Conservation (phyloP, 2,113 vertebrate genomes). For the Rhombomys opimus region DNA sequence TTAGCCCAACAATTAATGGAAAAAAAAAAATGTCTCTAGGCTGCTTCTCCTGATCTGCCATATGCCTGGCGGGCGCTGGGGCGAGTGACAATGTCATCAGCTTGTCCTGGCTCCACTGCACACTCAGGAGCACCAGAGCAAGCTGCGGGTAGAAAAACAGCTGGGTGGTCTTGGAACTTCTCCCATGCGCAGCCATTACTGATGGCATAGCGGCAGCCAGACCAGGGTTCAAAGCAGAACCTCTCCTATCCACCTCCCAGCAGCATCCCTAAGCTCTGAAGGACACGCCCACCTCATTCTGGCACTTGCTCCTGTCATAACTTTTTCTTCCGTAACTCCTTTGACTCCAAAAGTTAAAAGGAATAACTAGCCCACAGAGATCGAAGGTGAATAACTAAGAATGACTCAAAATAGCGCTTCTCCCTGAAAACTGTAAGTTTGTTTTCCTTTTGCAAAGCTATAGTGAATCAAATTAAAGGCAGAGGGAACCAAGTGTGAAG, state of each 20-base stretch:
- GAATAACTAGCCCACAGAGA: background rate
- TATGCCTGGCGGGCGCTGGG: fast-evolving
- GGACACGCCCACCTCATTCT: background rate
- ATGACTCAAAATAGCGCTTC: background rate
- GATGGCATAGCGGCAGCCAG: fast-evolving
- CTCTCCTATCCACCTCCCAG: background rate
- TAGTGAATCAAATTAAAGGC: background rate
- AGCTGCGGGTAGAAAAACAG: background rate
- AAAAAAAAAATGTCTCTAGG: background rate
- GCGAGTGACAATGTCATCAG: fast-evolving
- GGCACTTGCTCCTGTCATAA: background rate
- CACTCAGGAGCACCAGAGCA: background rate
- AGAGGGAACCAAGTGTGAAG: background rate
- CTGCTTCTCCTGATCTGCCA: background rate
- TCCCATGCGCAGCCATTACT: too few relatives aligned
- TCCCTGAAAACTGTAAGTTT: background rate
- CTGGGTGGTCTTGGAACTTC: background rate
- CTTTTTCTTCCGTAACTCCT: background rate
- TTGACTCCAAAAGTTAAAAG: background rate
- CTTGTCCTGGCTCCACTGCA: background rate
- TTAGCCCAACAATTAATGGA: background rate
- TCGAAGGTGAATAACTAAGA: background rate
- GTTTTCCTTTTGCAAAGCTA: background rate
- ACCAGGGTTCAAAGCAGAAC: background rate
- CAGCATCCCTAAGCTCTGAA: background rate